phyloP scores from a whole-genome alignment of 53 echinoderm and acorn worm species.

The Holothuria scabra region DNA sequence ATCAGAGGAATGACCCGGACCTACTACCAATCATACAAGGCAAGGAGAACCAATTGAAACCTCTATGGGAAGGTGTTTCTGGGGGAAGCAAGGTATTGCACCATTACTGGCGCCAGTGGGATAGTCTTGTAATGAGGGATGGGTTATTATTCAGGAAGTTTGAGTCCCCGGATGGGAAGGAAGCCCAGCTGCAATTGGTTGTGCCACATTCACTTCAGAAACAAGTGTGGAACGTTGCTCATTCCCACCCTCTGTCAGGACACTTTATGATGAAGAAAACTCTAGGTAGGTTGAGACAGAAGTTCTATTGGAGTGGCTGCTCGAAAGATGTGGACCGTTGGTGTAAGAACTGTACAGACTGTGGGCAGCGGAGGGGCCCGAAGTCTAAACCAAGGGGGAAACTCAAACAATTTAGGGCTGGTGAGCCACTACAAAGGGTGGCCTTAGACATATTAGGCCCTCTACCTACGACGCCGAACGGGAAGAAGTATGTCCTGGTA shows the following conservation, averaged over 20 bases:
- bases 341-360: conserved; percentile 3
- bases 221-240: background rate
- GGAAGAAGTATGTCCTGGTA: background rate
- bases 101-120: conserved; percentile 26
- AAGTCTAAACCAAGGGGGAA: background rate
- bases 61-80: conserved; percentile 3
- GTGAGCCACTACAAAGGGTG: background rate
- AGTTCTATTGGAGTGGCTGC: conserved; percentile 27
- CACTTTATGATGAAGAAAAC: conserved; percentile 18
- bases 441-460: background rate
- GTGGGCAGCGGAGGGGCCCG: conserved; percentile 13
- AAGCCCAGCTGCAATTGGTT: conserved; percentile 5
- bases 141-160: background rate
- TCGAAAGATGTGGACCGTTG: conserved; percentile 5
- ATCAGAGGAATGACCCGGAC: conserved; percentile 21
- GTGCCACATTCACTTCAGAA: conserved; percentile 6
- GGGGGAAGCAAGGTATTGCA: conserved; percentile 7
- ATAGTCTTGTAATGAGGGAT: background rate
- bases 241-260: conserved; percentile 9
- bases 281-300: background rate
- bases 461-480: background rate
- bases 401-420: background rate
- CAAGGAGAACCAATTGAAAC: background rate
- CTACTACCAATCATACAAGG: background rate
- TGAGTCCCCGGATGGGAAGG: background rate